phyloP scores from a whole-genome alignment of 2,888 invertebrate species.

The Pomacea canaliculata region DNA sequence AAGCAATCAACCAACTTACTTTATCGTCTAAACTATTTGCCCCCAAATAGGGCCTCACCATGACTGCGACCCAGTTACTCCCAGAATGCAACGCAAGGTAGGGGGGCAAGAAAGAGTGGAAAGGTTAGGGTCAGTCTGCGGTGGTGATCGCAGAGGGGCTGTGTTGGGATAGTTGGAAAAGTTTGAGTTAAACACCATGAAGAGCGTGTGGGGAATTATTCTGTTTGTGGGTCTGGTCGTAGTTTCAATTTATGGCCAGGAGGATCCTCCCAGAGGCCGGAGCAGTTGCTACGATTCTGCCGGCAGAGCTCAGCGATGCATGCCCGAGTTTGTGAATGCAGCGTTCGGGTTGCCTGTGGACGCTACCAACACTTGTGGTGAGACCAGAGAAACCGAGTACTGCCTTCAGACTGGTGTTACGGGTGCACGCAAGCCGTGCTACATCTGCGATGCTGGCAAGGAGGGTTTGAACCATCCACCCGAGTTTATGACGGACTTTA shows the following conservation, averaged over 20 bases:
- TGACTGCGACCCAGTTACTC: too few species aligned
- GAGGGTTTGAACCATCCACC: conserved; percentile 78
- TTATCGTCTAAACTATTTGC: too few species aligned
- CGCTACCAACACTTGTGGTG: conserved; percentile 96
- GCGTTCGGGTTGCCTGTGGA: conserved; percentile 91
- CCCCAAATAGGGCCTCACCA: too few species aligned
- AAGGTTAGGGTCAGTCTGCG: too few species aligned
- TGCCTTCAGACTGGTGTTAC: conserved; percentile 89
- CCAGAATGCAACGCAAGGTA: too few species aligned
- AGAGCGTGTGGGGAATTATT: too few species aligned
- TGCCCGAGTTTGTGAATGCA: conserved; percentile 96
- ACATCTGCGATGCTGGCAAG: conserved; percentile 76
- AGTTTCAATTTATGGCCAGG: conserved; percentile 1
- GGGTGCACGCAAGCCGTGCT: conserved; percentile 77
- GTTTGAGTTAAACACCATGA: too few species aligned
- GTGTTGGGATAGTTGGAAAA: too few species aligned
- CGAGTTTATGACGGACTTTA: conserved; percentile 88
- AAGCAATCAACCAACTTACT: too few species aligned
- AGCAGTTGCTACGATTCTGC: conserved; percentile 65
- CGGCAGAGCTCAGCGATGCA: conserved; percentile 81
- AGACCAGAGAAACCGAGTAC: conserved; percentile 77
- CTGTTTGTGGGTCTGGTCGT: too few species aligned
- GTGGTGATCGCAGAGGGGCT: too few species aligned
- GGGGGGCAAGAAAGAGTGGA: too few species aligned
- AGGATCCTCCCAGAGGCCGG: conserved; percentile 24